Percentiles rank a stretch among this genome's conserved stretches.
Conservation (phyloP, 2,888 invertebrate species). For the Drosophila sordidula region DNA sequence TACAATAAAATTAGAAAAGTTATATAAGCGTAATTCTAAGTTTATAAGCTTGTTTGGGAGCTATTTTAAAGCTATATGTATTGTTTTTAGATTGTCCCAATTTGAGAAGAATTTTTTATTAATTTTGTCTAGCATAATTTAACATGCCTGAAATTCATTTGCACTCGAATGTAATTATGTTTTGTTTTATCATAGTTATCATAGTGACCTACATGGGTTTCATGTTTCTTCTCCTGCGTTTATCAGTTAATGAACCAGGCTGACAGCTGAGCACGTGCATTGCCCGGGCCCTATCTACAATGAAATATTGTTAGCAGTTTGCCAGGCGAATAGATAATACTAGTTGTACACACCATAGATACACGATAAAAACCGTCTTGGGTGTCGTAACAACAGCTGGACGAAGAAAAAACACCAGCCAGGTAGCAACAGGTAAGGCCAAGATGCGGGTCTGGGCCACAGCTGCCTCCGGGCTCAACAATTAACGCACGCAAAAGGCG, state of each 20-base stretch:
- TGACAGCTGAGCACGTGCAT: conserved; percentile 37
- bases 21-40: too few species aligned
- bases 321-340: conserved; percentile 47
- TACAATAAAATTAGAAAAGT: too few species aligned
- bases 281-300: conserved; percentile 2
- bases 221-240: conserved; percentile 31
- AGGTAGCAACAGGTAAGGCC: conserved; percentile 64
- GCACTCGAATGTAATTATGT: conserved; percentile 3
- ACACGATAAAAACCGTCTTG: conserved; percentile 54
- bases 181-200: conserved; percentile 48
- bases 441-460: conserved; percentile 47
- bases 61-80: too few species aligned
- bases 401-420: conserved; percentile 41
- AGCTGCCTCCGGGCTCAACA: conserved; percentile 54
- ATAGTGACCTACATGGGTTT: conserved; percentile 50
- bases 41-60: too few species aligned
- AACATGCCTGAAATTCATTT: not conserved
- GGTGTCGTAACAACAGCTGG: conserved; percentile 64
- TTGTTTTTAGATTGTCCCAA: too few species aligned
- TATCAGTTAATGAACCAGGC: conserved; percentile 65
- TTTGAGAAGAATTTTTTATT: too few species aligned
- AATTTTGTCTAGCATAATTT: not conserved
- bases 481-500: conserved; percentile 55
- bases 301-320: conserved; percentile 47
- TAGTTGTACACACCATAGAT: conserved; percentile 42